phyloP scores from a whole-genome alignment of 2,888 invertebrate species.

The Zonitis immaculata region DNA sequence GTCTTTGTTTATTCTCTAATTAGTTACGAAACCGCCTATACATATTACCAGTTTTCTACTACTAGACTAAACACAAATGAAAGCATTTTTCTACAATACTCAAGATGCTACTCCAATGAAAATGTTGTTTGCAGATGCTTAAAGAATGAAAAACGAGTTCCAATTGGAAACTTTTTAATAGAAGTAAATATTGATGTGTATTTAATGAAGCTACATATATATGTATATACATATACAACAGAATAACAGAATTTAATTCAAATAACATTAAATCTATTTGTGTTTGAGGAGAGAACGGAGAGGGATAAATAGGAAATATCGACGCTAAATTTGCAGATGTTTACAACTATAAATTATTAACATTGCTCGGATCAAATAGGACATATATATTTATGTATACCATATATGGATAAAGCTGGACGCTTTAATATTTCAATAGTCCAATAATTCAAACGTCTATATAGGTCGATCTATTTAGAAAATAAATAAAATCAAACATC shows the following conservation, averaged over 20 bases:
- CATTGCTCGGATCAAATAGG: not conserved
- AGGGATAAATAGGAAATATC: not conserved
- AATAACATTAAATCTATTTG: not conserved
- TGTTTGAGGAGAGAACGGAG: not conserved
- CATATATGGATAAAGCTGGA: not conserved
- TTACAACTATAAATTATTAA: conserved; percentile 1
- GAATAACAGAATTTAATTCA: not conserved
- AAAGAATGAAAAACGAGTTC: conserved; percentile 1
- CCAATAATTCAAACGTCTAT: not conserved
- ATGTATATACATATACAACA: too few relatives aligned
- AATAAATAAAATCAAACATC: too few relatives aligned
- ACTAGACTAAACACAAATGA: conserved; percentile 3
- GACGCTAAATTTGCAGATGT: not conserved
- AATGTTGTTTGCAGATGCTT: conserved; percentile 7
- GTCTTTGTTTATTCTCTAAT: conserved; percentile 5
- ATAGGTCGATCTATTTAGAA: too few relatives aligned
- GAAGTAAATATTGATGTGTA: not conserved
- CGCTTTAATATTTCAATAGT: not conserved
- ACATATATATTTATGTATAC: not conserved
- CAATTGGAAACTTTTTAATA: not conserved
- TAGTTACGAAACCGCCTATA: conserved; percentile 6
- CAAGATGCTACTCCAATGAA: conserved; percentile 6
- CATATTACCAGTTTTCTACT: conserved; percentile 15
- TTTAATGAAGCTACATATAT: not conserved
- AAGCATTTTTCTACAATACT: not conserved